Base-by-base conservation (phyloP, 2,797 vertebrate species). In the Hyperoplus immaculatus region DNA sequence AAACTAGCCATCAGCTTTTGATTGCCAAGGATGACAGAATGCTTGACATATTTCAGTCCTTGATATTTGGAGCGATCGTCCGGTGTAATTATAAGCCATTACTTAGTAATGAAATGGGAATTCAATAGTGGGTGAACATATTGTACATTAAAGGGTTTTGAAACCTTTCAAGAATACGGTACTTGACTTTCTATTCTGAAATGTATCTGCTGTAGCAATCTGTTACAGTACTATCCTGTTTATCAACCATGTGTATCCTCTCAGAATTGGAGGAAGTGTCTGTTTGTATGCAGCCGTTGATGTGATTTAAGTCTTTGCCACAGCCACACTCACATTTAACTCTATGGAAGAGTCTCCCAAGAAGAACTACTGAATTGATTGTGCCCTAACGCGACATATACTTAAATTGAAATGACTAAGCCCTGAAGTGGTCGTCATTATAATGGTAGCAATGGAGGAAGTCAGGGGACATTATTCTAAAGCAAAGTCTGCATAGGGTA, bases 1-100 rank as follows among this genome's bases (percentile, higher is more conserved):
- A 78, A 53, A 77, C 12, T n/a, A 60, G 64, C 64, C 65, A 68
- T 60, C 42, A 46, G 50, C 18, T 46, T 59, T 42, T 60, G 21
- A 10, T 54, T 71, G 51, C 67, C 56, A 71, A 73, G 41, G 62
- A 43, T 54, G 66, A 42, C 69, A 72, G 60, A 75, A 49, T 42
- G 15, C 38, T 74, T 60, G 63, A 55, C 60, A 65, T 51, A 18
- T 63, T 83, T 85, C 11, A 69, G n/a, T 80, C 21, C 16, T 57
- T 42, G 64, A 4, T 43, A 46, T 72, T 58, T 75, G 9, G 36
- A 68, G 60, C 51, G 75, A n/a, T 74, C 51, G 42, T 55, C 4
- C 14, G 5, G 5, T 75, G 54, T 58, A 58, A 67, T 49, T 59
- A 41, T 10, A 69, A 60, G 14, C 3, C 45, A 64, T 3, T 15